Percentiles rank a stretch among this genome's conserved stretches.
Conservation (phyloP, 2,113 vertebrate species). For the Nipponia nippon region DNA sequence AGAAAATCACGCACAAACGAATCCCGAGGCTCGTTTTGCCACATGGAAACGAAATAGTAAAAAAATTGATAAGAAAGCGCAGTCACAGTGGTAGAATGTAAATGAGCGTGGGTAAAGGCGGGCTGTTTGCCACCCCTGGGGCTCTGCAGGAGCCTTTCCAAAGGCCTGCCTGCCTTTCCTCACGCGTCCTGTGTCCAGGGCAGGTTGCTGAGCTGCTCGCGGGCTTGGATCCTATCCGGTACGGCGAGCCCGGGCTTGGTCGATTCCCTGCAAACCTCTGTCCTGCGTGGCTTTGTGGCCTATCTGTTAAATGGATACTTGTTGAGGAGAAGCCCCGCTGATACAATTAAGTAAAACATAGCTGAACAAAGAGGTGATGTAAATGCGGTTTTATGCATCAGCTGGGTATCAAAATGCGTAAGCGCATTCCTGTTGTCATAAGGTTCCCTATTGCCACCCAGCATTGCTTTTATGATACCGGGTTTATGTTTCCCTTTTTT, state of each 20-base stretch:
- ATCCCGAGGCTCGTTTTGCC: not conserved
- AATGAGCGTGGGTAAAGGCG: accelerated
- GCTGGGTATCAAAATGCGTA: not conserved
- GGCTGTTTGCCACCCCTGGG: not conserved
- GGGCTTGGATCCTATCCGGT: accelerated
- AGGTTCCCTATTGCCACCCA: not conserved
- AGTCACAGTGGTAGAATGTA: not conserved
- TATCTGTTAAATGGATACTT: not conserved
- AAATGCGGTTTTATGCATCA: not conserved
- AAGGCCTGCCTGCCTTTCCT: not conserved
- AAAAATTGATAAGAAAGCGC: not conserved
- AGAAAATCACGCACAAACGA: accelerated
- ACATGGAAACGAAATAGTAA: not conserved
- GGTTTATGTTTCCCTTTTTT: not conserved
- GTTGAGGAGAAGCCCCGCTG: not conserved
- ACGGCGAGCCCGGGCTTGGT: accelerated
- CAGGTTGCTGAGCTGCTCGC: accelerated
- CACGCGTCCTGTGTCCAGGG: accelerated
- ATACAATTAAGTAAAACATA: not conserved
- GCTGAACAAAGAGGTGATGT: not conserved
- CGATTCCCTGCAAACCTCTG: not conserved
- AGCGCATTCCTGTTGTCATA: not conserved
- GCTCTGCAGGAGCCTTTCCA: accelerated
- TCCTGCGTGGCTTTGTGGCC: not conserved
- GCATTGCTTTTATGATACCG: not conserved